Conservation (phyloP, 2,113 vertebrate genomes). For the Lucifuga dentata region DNA sequence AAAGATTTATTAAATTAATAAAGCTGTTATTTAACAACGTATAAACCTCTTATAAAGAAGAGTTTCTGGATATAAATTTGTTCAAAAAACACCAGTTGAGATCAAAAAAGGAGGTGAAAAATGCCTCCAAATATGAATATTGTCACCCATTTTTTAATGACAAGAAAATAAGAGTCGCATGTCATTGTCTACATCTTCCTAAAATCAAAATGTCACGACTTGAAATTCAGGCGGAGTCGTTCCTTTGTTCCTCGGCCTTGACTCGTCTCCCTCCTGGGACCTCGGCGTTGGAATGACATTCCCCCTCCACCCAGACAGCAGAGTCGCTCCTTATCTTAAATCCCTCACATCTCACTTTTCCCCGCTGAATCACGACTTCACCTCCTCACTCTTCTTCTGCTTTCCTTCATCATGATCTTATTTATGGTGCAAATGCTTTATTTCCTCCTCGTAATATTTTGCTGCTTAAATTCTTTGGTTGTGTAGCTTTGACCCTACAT, state of each 20-base stretch:
- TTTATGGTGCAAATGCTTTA: background rate
- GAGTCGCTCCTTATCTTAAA: slow-evolving; percentile 60
- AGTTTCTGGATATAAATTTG: too few species aligned
- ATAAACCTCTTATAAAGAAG: too few species aligned
- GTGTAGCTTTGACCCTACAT: too few species aligned
- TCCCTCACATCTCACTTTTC: slow-evolving; percentile 30
- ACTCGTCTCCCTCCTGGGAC: slow-evolving; percentile 60
- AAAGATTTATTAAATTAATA: too few species aligned
- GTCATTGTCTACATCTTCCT: slow-evolving; percentile 11
- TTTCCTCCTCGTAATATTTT: background rate
- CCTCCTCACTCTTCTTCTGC: background rate
- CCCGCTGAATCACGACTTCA: background rate
- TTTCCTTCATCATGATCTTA: slow-evolving; percentile 6
- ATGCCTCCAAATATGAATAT: too few species aligned
- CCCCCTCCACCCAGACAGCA: slow-evolving; percentile 42
- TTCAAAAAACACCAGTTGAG: too few species aligned
- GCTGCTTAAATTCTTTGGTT: too few species aligned
- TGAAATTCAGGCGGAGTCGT: slow-evolving; percentile 35
- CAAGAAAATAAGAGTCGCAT: background rate
- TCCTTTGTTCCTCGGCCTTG: slow-evolving; percentile 44
- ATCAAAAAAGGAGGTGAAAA: too few species aligned
- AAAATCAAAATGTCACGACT: slow-evolving; percentile 42
- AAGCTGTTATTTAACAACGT: too few species aligned
- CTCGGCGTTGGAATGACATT: slow-evolving; percentile 55
- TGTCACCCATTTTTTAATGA: background rate